These are phyloP conservation scores for Bombus haemorrhoidalis DNA, from an alignment of 1,140 invertebrate genomes.

Conservation along the genomic window DNA sequence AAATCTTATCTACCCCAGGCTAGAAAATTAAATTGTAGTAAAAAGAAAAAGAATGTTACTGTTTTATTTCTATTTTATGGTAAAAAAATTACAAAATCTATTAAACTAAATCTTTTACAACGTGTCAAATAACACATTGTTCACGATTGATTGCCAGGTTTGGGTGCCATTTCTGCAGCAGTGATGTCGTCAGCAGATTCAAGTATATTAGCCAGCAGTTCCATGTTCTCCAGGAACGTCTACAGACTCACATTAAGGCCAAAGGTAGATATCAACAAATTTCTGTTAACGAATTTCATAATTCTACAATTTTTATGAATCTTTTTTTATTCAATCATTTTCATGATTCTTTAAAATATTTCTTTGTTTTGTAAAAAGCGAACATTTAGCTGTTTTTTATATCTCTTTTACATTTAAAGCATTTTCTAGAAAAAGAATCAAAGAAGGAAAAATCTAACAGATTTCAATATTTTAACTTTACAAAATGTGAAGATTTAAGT, in stretches of 20 bases:
- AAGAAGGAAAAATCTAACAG: too few species aligned
- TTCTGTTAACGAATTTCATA: too few species aligned
- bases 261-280: conserved; percentile 82
- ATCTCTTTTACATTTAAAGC: not conserved
- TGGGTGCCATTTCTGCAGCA: conserved; percentile 91
- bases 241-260: conserved; percentile 89
- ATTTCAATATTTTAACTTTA: too few species aligned
- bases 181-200: conserved; percentile 93
- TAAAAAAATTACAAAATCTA: not conserved
- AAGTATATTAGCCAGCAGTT: conserved; percentile 89
- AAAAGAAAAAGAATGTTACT: not conserved
- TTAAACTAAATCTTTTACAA: not conserved
- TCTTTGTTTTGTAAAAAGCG: too few species aligned
- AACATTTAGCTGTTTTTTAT: not conserved
- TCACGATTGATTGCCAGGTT: conserved; percentile 78
- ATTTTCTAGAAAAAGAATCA: not conserved
- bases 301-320: too few species aligned
- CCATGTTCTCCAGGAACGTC: conserved; percentile 92
- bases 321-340: too few species aligned
- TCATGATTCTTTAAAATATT: too few species aligned
- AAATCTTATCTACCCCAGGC: not conserved
- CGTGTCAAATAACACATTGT: not conserved
- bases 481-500: too few species aligned
- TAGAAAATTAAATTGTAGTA: not conserved
- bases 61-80: not conserved